Percentiles rank a stretch among this genome's conserved stretches.
phyloP scores from a whole-genome alignment of 2,113 vertebrate genomes.

The Ellobius talpinus region DNA sequence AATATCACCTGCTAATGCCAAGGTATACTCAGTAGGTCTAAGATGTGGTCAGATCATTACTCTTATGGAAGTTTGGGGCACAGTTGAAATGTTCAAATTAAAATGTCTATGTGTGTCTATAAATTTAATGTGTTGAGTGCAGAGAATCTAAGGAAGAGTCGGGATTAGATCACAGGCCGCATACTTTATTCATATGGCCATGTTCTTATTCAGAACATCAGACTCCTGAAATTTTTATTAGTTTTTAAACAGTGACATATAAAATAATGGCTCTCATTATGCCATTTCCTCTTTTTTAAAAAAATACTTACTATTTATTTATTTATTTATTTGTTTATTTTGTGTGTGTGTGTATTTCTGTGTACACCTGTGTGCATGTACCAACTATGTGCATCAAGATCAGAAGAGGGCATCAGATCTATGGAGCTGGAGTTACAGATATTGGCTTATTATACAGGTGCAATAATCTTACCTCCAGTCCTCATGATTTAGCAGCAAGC shows the following conservation, averaged over 20 bases:
- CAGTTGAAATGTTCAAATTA: neutral
- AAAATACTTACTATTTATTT: no score
- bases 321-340: no score
- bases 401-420: neutral
- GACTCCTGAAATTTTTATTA: neutral
- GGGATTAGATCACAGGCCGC: neutral
- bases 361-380: neutral
- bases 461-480: neutral
- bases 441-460: neutral
- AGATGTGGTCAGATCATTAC: neutral
- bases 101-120: neutral
- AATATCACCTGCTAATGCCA: neutral
- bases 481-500: neutral
- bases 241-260: neutral
- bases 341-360: neutral
- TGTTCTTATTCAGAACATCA: neutral
- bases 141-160: neutral
- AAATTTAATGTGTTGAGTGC: neutral
- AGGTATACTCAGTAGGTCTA: neutral
- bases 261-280: neutral
- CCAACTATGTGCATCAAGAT: neutral
- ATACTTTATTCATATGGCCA: neutral
- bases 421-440: neutral
- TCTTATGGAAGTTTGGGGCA: neutral
- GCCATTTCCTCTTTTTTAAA: neutral